Base-by-base conservation (phyloP, 2,113 vertebrate genomes). In the Boleophthalmus pectinirostris region DNA sequence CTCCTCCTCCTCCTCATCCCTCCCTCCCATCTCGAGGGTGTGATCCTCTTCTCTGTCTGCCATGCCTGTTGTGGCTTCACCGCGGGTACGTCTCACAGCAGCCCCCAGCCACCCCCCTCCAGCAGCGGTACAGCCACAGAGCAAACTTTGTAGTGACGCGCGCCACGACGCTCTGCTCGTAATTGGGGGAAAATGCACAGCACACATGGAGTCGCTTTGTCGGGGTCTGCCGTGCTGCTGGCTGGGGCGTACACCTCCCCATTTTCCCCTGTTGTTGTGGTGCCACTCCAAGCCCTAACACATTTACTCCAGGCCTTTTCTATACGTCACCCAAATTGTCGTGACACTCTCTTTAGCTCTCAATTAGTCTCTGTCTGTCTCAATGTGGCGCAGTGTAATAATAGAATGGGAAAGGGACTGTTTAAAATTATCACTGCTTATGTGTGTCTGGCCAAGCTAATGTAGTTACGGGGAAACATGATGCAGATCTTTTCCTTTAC, bases 121-220 rank as follows among this genome's bases (percentile, higher is more conserved):
- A 73, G 87, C 92, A 87, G 91, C 76, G 82, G 87, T 90, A n/a
- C 81, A 90, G 88, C 92, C 88, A 47, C 85, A 91, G 82, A 91
- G 88, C 82, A 88, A 88, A 90, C 81, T 77, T 87, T 88, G 84
- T 87, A 81, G 79, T 76, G 70, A 84, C 51, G 82, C 80, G 83
- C 68, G 65, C 78, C 85, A 77, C 82, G 25, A 80, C 85, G 69
- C 89, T 92, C 92, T 93, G 92, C 85, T 85, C 78, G 82, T 93
- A 93, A 93, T 93, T 93, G 92, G 85, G 87, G 86, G 85, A 89
- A 93, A 93, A 93, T 91, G 87, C 51, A 24, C 79, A 85, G 86
- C 92, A 82, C 92, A 82, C 89, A 91, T 94, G 87, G 86, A 90
- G 88, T 61, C 80, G 77, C 84, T 77, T 60, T 91, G 87, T 86